Percentiles rank a stretch among this genome's conserved stretches.
phyloP scores from a whole-genome alignment of 2,797 vertebrate genomes.

The Sebastes nivosus region DNA sequence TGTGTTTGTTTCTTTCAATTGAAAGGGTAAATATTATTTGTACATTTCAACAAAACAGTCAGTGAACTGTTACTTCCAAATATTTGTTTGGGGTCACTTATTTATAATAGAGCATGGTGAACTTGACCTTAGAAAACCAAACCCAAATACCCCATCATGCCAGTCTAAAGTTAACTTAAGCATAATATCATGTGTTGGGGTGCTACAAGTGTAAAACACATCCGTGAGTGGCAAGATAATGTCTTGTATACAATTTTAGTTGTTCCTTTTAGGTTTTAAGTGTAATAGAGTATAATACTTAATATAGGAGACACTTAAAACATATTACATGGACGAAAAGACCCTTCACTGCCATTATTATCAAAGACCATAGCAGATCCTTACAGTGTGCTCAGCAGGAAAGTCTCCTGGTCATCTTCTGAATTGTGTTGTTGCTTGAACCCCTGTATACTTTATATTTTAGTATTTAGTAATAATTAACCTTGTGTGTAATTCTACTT shows the following conservation, averaged over 20 bases:
- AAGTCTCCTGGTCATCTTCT: not conserved
- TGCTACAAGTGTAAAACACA: not conserved
- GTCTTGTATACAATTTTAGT: not conserved
- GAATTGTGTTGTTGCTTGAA: not conserved
- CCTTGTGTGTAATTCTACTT: not conserved
- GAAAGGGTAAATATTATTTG: too few relatives aligned
- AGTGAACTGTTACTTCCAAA: not conserved
- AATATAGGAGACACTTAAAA: too few relatives aligned
- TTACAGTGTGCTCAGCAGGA: not conserved
- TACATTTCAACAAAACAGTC: too few relatives aligned
- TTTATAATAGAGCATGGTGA: not conserved
- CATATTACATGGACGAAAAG: too few relatives aligned
- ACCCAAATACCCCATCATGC: not conserved
- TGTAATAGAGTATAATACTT: too few relatives aligned
- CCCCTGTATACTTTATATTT: too few relatives aligned
- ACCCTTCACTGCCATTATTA: not conserved
- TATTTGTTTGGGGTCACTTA: not conserved
- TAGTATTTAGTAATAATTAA: not conserved
- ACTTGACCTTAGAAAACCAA: not conserved
- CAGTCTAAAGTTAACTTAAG: not conserved
- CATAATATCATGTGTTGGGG: too few relatives aligned
- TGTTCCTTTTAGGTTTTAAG: not conserved
- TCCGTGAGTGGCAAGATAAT: not conserved
- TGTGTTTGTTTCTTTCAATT: too few relatives aligned
- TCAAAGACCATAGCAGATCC: not conserved